Percentiles rank a stretch among this genome's conserved stretches.
These are phyloP conservation scores for Nothoprocta perdicaria DNA, from an alignment of 2,113 vertebrate species.

Conservation along the genomic window DNA sequence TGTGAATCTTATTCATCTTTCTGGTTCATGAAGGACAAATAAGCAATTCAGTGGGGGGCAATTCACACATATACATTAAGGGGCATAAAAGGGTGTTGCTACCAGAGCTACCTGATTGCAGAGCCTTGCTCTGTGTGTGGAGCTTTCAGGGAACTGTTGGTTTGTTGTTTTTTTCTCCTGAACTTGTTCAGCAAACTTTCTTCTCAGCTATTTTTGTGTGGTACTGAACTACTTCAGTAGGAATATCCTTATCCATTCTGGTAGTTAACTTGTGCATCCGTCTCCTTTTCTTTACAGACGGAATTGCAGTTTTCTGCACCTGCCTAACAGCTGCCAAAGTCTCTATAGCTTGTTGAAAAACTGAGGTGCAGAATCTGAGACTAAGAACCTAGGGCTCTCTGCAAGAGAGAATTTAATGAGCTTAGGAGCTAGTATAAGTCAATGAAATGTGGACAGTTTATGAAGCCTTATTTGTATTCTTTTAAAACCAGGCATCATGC, in stretches of 20 bases:
- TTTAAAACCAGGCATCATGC: neutral
- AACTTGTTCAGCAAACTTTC: fast-evolving
- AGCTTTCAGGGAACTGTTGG: neutral
- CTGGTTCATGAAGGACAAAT: neutral
- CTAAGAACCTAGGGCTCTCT: neutral
- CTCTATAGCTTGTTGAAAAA: neutral
- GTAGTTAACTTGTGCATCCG: neutral
- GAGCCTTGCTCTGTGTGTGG: neutral
- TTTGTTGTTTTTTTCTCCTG: neutral
- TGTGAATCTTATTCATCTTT: neutral
- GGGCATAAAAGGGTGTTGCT: neutral
- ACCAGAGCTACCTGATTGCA: neutral
- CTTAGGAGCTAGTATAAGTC: neutral
- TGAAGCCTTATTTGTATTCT: neutral
- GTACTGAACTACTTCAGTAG: neutral
- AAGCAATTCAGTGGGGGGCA: neutral
- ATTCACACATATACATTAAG: neutral
- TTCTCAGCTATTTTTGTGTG: neutral
- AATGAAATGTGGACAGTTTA: neutral
- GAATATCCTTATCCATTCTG: neutral
- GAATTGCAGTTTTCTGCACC: neutral
- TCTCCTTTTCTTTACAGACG: neutral
- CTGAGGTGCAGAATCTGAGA: neutral
- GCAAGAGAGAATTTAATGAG: neutral
- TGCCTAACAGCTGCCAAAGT: neutral